Base-by-base conservation (phyloP, 2,797 vertebrate species). In the Microctenopoma stevenorrisi region DNA sequence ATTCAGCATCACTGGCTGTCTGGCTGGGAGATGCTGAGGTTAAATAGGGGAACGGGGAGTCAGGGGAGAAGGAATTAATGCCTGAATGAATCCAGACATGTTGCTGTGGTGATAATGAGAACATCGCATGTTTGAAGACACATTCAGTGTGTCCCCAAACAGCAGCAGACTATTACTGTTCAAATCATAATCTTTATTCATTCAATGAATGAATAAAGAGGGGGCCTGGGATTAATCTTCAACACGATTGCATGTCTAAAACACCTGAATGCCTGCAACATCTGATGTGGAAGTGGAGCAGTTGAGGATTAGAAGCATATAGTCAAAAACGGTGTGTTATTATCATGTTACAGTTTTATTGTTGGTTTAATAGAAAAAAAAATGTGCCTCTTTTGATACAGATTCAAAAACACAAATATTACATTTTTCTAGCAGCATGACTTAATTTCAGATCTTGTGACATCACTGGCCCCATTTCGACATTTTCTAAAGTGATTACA, bases 281-380 rank as follows among this genome's bases (percentile, higher is more conserved):
- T 28, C 35, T 63, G 16, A 25, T 3, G 37, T 46, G 33, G 15
- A 66, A 35, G 63, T 37, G 58, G 64, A 67, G 48, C 46, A 49
- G 54, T 53, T 54, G 35, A 63, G 63, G 49, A 48, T 48, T n/a
- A 9, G 66, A 63, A 59, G 46, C 26, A 37, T 60, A 64, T 9
- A 16, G 28, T 8, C 30, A 18, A 77, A 18, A 40, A 78, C 53
- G 64, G 60, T n/a, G 15, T 13, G 48, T 59, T 71, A 26, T 65
- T 80, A 78, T 84, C 55, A 65, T 77, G 67, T 88, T 85, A 90
- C 74, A 64, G 77, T 78, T 93, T 93, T 93, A 93, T 90, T 93
- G 72, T 87, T 86, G 88, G 75, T 91, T 91, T 88, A 87, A 88
- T 89, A 91, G 74, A 91, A 90, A 88, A 68, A 68, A 83, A 69